Percentiles rank a stretch among this genome's conserved stretches.
phyloP scores from a whole-genome alignment of 1,140 invertebrate species.

The Himalopsyche phryganea region DNA sequence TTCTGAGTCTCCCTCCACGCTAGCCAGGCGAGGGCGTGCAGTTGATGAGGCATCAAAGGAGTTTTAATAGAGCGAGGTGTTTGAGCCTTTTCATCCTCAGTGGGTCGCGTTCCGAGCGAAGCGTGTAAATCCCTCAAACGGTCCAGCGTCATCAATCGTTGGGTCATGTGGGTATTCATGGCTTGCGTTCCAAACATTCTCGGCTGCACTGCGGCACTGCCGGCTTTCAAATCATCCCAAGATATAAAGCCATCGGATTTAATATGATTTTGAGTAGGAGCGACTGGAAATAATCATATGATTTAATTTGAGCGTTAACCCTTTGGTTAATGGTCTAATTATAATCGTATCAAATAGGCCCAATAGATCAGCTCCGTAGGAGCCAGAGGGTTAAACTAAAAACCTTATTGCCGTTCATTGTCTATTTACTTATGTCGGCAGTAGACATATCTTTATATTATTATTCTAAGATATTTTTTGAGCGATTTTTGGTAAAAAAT shows the following conservation, averaged over 20 bases:
- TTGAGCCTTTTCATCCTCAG: slow-evolving; percentile 54
- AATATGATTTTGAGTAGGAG: slow-evolving; percentile 1
- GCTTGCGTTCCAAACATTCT: slow-evolving; percentile 57
- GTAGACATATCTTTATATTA: no score
- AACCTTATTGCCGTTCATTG: no score
- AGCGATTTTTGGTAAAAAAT: no score
- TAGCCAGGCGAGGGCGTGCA: slow-evolving; percentile 83
- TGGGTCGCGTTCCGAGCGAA: slow-evolving; percentile 64
- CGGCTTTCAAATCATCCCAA: slow-evolving; percentile 53
- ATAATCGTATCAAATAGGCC: no score
- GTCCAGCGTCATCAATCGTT: slow-evolving; percentile 67
- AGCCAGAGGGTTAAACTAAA: no score
- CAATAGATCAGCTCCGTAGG: no score
- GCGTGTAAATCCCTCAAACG: slow-evolving; percentile 70
- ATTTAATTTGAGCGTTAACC: no score
- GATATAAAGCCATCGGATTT: slow-evolving; percentile 33
- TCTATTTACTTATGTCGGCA: no score
- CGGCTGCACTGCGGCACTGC: slow-evolving; percentile 50
- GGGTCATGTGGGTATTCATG: slow-evolving; percentile 57
- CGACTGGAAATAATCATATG: slow-evolving; percentile 8
- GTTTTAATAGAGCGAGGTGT: slow-evolving; percentile 66
- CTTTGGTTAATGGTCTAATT: no score
- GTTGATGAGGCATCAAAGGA: slow-evolving; percentile 80
- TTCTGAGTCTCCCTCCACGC: slow-evolving; percentile 81
- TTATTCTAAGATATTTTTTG: no score